Evolutionary conservation across 2,113 vertebrate genomes (phyloP), one percentile per base, ranked within the genome.

Genomic region (Psilopsiagon aurifrons): DNA sequence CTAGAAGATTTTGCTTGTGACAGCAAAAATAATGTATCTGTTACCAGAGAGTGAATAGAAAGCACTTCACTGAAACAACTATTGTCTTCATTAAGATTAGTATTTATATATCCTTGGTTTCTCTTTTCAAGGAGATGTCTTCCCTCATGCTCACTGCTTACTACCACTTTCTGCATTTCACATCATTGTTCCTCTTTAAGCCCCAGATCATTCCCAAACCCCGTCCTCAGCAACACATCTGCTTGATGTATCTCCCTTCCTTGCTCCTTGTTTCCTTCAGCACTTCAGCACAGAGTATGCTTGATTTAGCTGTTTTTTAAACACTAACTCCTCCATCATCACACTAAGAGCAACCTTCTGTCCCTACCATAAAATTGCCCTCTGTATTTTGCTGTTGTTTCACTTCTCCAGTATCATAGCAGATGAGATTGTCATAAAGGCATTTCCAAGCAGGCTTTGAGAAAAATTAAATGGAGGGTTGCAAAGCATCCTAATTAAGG

Each of bases 251-350:
- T 47, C 49, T 60, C 43, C 22, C 74, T 3, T 84, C 31, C 17
- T 60, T 52, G 8, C 16, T 87, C 46, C 81, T 91, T 75, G 20
- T 82, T 94, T 95, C 37, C 77, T 87, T 89, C 68, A 79, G 67
- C 67, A 28, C 66, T 93, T 86, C 85, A 78, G 68, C 29, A 66
- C n/a, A 74, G 23, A 67, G 17, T 49, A 64, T 71, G 52, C 52
- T 84, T 90, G 54, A 90, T 76, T 92, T 80, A 90, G 57, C 81
- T 70, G 29, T 14, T 69, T 63, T 96, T 89, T 92, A 90, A 92
- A 91, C 60, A 87, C 52, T 88, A 35, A 73, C 71, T 87, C 87
- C 31, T 87, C 66, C 25, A 28, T 73, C 11, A 6, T 76, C 68
- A 44, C 77, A 79, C 6, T 29, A 76, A 41, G n/a, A 79, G 47